Evolutionary conservation across 2,797 vertebrate species (phyloP).

Genomic region (Cetoscarus ocellatus): DNA sequence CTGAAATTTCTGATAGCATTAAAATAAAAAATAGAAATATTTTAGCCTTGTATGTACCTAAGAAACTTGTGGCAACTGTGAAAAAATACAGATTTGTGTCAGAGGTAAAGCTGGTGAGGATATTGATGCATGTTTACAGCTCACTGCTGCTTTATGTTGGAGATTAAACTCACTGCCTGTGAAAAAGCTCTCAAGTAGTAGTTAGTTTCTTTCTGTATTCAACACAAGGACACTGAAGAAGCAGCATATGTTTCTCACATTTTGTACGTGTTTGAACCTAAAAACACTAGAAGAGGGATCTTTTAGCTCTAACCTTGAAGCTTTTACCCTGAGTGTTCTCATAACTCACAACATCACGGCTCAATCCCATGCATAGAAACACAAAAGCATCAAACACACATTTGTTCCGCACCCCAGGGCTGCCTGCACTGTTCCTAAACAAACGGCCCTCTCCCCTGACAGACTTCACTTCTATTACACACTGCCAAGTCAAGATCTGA

Average conservation of each 20-base stretch:
- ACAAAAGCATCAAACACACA: constrained; percentile 63
- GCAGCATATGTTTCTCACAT: constrained; percentile 8
- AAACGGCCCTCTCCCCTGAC: constrained; percentile 53
- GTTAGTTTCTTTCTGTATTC: constrained; percentile 18
- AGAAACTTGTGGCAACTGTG: too few relatives aligned
- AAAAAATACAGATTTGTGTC: too few relatives aligned
- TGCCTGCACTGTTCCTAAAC: constrained; percentile 50
- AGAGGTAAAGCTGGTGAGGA: too few relatives aligned
- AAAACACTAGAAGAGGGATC: constrained; percentile 29
- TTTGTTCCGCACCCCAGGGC: constrained; percentile 55
- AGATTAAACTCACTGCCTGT: not conserved
- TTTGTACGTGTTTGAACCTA: constrained; percentile 23
- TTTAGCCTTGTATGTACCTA: too few relatives aligned
- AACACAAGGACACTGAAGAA: constrained; percentile 29
- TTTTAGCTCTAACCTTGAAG: constrained; percentile 46
- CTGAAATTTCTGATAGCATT: too few relatives aligned
- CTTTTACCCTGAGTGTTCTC: constrained; percentile 23
- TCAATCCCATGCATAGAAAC: constrained; percentile 39
- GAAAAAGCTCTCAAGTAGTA: constrained; percentile 1
- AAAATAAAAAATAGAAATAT: too few relatives aligned
- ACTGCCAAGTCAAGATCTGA: constrained; percentile 50
- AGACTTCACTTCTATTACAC: constrained; percentile 53
- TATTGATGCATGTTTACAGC: too few relatives aligned
- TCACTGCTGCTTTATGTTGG: not conserved
- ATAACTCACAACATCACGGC: constrained; percentile 34